Percentiles rank a stretch among this genome's conserved stretches.
phyloP scores from a whole-genome alignment of 2,888 invertebrate genomes.

The Trichogramma dendrolimi region DNA sequence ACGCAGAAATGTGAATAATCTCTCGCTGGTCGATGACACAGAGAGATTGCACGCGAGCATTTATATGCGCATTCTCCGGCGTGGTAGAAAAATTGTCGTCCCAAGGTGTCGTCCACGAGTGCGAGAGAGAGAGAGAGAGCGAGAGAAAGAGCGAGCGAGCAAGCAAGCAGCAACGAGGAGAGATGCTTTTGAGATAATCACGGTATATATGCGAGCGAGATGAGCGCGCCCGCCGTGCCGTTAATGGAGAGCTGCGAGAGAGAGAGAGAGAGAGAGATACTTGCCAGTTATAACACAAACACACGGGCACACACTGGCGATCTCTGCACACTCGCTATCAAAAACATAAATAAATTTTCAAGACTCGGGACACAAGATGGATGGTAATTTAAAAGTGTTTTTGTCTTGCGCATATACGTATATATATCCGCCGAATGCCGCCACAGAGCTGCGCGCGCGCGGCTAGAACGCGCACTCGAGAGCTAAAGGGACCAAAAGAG shows the following conservation, averaged over 20 bases:
- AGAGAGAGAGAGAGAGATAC: too few species aligned
- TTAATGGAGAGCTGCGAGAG: conserved; percentile 17
- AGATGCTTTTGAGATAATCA: conserved; percentile 21
- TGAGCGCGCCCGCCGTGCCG: conserved; percentile 10
- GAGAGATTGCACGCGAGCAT: conserved; percentile 24
- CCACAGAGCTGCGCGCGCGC: too few species aligned
- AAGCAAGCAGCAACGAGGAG: too few species aligned
- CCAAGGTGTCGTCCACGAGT: conserved; percentile 5
- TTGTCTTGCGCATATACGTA: neutral
- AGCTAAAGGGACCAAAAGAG: too few species aligned
- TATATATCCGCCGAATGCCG: conserved; percentile 9
- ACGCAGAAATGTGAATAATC: too few species aligned
- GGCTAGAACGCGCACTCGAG: too few species aligned
- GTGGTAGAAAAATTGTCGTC: conserved; percentile 14
- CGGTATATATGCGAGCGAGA: neutral
- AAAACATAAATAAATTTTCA: conserved; percentile 21
- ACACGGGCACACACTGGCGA: too few species aligned
- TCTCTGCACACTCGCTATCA: too few species aligned
- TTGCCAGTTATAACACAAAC: too few species aligned
- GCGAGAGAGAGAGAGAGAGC: neutral
- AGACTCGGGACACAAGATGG: conserved; percentile 3
- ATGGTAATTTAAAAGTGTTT: conserved; percentile 20
- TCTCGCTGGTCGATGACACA: conserved; percentile 14
- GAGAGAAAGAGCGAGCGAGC: too few species aligned
- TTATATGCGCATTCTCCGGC: conserved; percentile 3